Evolutionary conservation across 2,113 vertebrate genomes (phyloP).

Genomic region (Dryoscopus gambensis): DNA sequence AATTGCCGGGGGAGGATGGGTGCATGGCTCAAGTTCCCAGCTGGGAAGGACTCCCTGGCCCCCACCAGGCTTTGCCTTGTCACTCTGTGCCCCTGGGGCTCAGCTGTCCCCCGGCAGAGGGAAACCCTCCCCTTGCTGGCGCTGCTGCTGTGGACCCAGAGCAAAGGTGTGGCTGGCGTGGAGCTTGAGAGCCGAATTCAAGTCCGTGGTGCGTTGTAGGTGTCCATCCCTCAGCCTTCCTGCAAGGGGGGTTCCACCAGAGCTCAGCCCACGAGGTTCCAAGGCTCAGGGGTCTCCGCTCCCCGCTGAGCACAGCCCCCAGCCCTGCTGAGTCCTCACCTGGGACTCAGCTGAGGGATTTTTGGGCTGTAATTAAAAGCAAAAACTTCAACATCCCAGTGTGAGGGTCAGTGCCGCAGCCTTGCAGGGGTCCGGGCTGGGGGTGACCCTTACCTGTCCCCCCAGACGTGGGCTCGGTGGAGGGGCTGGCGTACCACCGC

Average conservation of each 20-base stretch:
- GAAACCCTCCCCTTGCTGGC: neutral
- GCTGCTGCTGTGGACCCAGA: fast-evolving
- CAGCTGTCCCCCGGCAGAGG: neutral
- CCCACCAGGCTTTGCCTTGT: neutral
- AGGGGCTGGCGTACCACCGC: slow-evolving; percentile 94
- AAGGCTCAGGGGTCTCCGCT: neutral
- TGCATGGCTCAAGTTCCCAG: neutral
- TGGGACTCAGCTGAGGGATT: fast-evolving
- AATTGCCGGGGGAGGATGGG: neutral
- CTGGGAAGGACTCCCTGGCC: neutral
- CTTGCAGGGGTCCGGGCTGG: neutral
- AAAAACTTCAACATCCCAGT: fast-evolving
- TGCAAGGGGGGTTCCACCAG: neutral
- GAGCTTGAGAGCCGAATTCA: neutral
- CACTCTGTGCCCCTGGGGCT: neutral
- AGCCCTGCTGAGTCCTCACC: neutral
- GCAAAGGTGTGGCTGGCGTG: neutral
- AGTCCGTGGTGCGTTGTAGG: fast-evolving
- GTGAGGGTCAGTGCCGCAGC: fast-evolving
- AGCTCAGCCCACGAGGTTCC: neutral
- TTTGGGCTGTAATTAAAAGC: neutral
- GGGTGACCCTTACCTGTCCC: neutral
- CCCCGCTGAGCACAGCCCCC: neutral
- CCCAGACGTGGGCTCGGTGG: slow-evolving; percentile 92
- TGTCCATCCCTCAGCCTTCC: neutral